Evolutionary conservation across 1,140 invertebrate genomes (phyloP), one percentile per base, ranked within the genome.

Genomic region (Aphaenogaster floridana): DNA sequence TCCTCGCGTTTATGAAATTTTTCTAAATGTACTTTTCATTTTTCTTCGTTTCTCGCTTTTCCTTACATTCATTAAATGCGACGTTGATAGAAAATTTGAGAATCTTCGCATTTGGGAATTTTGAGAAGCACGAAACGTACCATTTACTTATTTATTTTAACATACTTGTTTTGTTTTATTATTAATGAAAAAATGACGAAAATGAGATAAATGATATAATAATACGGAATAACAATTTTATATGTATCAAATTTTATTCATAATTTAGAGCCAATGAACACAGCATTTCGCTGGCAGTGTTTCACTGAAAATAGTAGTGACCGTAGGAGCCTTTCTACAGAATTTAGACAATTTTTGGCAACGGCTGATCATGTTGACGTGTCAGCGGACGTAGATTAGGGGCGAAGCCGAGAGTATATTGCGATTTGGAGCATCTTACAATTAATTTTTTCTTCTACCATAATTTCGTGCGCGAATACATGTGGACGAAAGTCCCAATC

Each of bases 401-500:
- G 54, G 17, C 68, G 28, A 59, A 74, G 54, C 36, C 54, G 69
- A 36, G 11, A 83, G 28, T 28, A 59, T 9, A 48, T 52, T 68
- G 50, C 50, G 50, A 48, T 84, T 71, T 36, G 28, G 52, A 74
- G 54, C n/a, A 39, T 11, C 45, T 84, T 39, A 28, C 28, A 28
- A 28, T 28, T 28, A 15, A 36, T 36, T 63, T 50, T 59, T 17
- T 61, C 17, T 83, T 42, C 39, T 83, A 13, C 21, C 28, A 83
- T 83, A 50, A 84, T 76, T 84, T 84, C 17, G 36, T 74, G 64
- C 50, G 78, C 45, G 63, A 45, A 71, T 36, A 28, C n/a, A 21
- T 71, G 54, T 45, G 57, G 42, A 74, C 80, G n/a, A 39, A 39
- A 72, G 52, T 74, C 17, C 54, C 68, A 48, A 36, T 71, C 63